Base-by-base conservation (phyloP, 2,888 invertebrate species). In the Neoaliturus tenellus region DNA sequence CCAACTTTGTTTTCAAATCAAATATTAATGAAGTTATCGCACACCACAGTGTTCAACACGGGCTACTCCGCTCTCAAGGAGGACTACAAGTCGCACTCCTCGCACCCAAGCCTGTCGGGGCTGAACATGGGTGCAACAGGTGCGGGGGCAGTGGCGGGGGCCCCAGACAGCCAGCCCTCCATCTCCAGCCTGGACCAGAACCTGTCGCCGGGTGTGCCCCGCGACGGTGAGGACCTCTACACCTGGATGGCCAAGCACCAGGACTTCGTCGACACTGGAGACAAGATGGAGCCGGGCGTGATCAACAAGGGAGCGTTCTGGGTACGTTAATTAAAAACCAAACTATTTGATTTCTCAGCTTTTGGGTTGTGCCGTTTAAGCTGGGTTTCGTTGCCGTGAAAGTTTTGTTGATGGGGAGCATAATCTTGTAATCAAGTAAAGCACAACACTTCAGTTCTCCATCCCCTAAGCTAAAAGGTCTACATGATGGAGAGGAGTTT, bases 241-340 rank as follows among this genome's bases (percentile, higher is more conserved):
- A 96, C 96, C 88, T 98, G 98, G 98, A 98, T 98, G 98, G 97
- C 97, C 0, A 96, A 97, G 88, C 98, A 98, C 88, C 96, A 97
- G 88, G 93, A 93, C 86, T 87, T 87, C 84, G 86, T 83, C n/a
- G 85, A 84, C 48, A 48, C 86, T 5, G 82, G 83, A 35, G 85
- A 87, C 81, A 87, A 86, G 85, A 84, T 87, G 58, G 81, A 73
- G 35, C 75, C 84, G 12, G 81, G 84, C 1, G 75, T 80, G 10
- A 69, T 84, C n/a, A 80, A 80, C 67, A 84, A 84, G 51, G 84
- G 75, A 14, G 81, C 80, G 20, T 84, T 81, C 44, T 84, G 84
- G 84, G 84, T 84, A 17, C 44, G 83, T 81, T n/a, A n/a, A n/a
- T n/a, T n/a, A n/a, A n/a, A n/a, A n/a, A n/a, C n/a, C n/a, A n/a